These are phyloP conservation scores for Gobio occitaniae DNA, from an alignment of 2,797 vertebrate species.

Conservation along the genomic window DNA sequence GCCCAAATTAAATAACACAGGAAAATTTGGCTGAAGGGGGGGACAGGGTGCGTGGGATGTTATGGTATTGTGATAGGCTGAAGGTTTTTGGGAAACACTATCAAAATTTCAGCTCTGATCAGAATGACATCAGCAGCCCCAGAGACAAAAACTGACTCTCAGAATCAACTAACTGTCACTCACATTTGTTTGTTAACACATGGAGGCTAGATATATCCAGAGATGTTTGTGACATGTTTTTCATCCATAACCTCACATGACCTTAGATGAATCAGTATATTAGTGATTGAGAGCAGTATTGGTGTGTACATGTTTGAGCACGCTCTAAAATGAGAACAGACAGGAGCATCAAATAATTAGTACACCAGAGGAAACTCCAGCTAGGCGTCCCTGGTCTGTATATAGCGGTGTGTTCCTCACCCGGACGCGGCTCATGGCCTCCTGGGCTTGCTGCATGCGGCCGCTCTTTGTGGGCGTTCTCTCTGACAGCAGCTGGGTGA, in stretches of 20 bases:
- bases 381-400: not conserved
- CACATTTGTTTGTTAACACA: constrained; percentile 38
- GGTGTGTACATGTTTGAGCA: not conserved
- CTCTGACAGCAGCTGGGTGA: constrained; percentile 95
- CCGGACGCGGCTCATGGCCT: constrained; percentile 95
- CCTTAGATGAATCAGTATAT: constrained; percentile 25
- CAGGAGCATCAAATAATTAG: not conserved
- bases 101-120: constrained; percentile 65
- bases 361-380: not conserved
- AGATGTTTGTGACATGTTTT: constrained; percentile 26
- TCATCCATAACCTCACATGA: not conserved
- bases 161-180: constrained; percentile 50
- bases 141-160: constrained; percentile 53
- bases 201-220: not conserved
- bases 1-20: constrained; percentile 64
- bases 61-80: constrained; percentile 47
- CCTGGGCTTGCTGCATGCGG: constrained; percentile 98
- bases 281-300: not conserved
- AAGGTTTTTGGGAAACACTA: constrained; percentile 37
- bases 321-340: not conserved
- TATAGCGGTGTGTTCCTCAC: constrained; percentile 73
- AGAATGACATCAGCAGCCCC: constrained; percentile 63
- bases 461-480: constrained; percentile 94
- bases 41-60: constrained; percentile 45
- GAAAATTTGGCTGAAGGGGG: constrained; percentile 51